These are phyloP conservation scores for Ochotona curzoniae DNA, from an alignment of 2,113 vertebrate genomes.

Conservation along the genomic window DNA sequence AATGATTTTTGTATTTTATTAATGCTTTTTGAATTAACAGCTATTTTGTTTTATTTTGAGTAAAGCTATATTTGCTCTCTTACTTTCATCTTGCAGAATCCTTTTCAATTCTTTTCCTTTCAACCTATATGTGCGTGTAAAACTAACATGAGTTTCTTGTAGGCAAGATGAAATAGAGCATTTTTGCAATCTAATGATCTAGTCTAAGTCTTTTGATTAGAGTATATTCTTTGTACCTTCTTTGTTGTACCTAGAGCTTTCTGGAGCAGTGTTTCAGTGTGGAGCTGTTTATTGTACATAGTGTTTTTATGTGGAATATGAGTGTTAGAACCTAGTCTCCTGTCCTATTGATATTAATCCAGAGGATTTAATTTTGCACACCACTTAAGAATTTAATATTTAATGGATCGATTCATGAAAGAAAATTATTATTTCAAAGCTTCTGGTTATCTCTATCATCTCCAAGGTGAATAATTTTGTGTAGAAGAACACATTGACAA, in stretches of 20 bases:
- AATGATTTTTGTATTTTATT: not conserved
- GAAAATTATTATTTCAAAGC: not conserved
- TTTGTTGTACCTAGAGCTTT: not conserved
- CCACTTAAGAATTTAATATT: constrained; percentile 7
- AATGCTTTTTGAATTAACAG: not conserved
- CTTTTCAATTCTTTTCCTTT: not conserved
- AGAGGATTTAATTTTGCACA: not conserved
- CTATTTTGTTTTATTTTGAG: not conserved
- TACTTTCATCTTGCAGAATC: not conserved
- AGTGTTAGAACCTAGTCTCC: not conserved
- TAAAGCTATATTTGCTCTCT: not conserved
- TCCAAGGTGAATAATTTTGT: not conserved
- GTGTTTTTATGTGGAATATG: not conserved
- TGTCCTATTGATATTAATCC: not conserved
- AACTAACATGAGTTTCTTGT: not conserved
- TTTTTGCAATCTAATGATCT: not conserved
- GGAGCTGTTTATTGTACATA: not conserved
- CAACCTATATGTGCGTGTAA: not conserved
- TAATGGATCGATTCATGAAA: not conserved
- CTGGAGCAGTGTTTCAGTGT: not conserved
- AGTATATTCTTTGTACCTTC: not conserved
- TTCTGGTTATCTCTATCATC: not conserved
- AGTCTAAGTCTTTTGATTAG: not conserved
- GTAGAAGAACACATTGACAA: not conserved
- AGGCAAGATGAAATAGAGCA: not conserved